Percentiles rank a stretch among this genome's conserved stretches.
Evolutionary conservation across 2,888 invertebrate species (phyloP).

Genomic region (Pheosia tremula): DNA sequence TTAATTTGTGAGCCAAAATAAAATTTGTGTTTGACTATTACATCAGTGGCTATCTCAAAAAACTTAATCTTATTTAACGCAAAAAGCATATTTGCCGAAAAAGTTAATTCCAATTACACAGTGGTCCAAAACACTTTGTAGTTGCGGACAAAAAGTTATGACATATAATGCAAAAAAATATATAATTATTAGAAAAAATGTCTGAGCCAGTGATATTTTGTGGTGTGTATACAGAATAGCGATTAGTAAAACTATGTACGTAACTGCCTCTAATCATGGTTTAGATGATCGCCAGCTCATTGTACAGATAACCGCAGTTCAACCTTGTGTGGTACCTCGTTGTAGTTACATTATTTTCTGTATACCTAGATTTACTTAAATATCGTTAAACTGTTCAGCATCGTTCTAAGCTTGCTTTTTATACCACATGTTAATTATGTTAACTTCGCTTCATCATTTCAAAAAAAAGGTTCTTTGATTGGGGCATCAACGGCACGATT

Average conservation of each 20-base stretch:
- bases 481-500: too few species aligned
- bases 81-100: slow-evolving; percentile 18
- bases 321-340: slow-evolving; percentile 33
- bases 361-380: neutral
- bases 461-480: too few species aligned
- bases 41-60: neutral
- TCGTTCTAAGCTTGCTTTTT: too few species aligned
- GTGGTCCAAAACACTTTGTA: slow-evolving; percentile 8
- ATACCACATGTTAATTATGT: too few species aligned
- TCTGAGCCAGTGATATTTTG: neutral
- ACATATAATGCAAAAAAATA: slow-evolving; percentile 6
- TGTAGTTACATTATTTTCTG: too few species aligned
- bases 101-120: slow-evolving; percentile 9
- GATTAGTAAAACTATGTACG: slow-evolving; percentile 8
- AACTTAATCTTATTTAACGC: neutral
- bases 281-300: slow-evolving; percentile 13
- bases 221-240: neutral
- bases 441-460: too few species aligned
- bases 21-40: neutral
- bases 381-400: neutral
- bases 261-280: slow-evolving; percentile 16
- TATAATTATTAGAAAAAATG: slow-evolving; percentile 18
- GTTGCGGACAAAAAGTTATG: slow-evolving; percentile 13
- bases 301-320: slow-evolving; percentile 21
- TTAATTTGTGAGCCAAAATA: neutral